phyloP scores from a whole-genome alignment of 2,113 vertebrate species.

The Poecile atricapillus region DNA sequence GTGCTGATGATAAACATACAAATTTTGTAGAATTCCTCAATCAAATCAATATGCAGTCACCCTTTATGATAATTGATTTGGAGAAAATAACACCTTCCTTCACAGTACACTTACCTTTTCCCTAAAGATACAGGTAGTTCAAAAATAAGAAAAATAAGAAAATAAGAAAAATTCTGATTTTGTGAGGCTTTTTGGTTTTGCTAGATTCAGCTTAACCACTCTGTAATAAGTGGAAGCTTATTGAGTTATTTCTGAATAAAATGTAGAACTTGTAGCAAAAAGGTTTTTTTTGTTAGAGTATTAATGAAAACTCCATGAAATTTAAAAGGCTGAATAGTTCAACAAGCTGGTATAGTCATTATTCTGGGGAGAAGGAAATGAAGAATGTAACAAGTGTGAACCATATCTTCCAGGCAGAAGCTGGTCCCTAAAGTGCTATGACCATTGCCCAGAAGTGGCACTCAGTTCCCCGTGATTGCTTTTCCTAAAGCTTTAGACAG shows the following conservation, averaged over 20 bases:
- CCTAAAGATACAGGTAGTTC: neutral
- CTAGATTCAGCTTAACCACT: neutral
- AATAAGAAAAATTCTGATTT: rapidly evolving
- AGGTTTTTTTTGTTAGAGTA: neutral
- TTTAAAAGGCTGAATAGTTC: neutral
- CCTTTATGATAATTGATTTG: neutral
- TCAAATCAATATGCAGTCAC: neutral
- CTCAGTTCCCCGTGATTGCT: neutral
- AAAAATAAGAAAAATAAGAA: neutral
- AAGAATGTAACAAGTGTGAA: neutral
- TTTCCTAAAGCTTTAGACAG: neutral
- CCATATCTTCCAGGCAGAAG: neutral
- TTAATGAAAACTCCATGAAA: neutral
- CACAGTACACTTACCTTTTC: neutral
- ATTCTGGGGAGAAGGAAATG: neutral
- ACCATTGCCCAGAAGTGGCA: neutral
- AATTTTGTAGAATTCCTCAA: neutral
- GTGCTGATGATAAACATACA: neutral
- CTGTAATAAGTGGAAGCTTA: neutral
- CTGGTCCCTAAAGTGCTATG: neutral
- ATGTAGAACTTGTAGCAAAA: neutral
- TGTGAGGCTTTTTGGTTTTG: neutral
- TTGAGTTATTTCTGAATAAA: neutral
- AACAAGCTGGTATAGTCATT: neutral
- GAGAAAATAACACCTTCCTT: neutral